Evolutionary conservation across 2,797 vertebrate genomes (phyloP), one percentile per base, ranked within the genome.

Genomic region (Gymnothorax reevesii): DNA sequence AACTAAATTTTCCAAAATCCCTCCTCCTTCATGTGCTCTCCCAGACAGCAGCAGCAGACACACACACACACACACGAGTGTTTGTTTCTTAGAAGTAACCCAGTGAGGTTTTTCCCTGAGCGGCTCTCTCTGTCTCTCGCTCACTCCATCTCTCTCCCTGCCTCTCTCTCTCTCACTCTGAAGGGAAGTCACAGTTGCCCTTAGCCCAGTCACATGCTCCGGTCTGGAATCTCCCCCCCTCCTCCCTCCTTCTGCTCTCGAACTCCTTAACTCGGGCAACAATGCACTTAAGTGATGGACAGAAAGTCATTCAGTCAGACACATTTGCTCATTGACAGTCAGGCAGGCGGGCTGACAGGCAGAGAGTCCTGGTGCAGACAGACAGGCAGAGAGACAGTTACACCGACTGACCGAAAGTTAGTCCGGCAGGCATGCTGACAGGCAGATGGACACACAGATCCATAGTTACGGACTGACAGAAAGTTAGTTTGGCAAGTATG

Each of bases 151-250:
- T 3, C 88, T 59, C 85, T 62, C 85, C 90, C 87, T 20, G 88
- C 25, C 49, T 83, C 66, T 15, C 57, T 88, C 82, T 62, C 15
- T 83, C 57, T 17, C 69, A 12, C 69, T 33, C 69, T 66, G 20
- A 52, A 20, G 55, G 55, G 80, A 79, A 82, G 88, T 93, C 88
- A 89, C 89, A 89, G 91, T 91, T 87, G 92, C 87, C 88, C 87
- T 84, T 57, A 62, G 49, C 85, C 82, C 84, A 33, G 91, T 94
- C 94, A 94, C 93, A 91, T 93, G 92, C 59, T 88, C 88, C 90
- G 91, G 89, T 33, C 77, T 15, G 57, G 42, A 62, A 27, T 82
- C 85, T 83, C 25, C 27, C 64, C 84, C 71, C 77, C 22, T 49
- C 75, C 49, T 84, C 69, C 64, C 83, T 84, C 49, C 69, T 73